phyloP scores from a whole-genome alignment of 2,113 vertebrate species.

The Tilapia sparmanii region DNA sequence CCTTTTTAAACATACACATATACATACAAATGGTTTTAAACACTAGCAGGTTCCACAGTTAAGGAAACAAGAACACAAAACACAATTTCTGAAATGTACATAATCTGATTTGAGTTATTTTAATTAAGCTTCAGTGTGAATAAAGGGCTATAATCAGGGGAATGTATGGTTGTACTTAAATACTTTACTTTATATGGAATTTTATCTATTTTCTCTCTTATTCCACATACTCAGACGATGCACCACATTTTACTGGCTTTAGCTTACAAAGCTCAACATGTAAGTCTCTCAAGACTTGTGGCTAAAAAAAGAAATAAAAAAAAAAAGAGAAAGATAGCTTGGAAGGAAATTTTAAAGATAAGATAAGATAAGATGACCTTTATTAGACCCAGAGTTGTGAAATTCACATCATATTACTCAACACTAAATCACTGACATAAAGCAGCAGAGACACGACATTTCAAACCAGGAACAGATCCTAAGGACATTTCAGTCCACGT shows the following conservation, averaged over 20 bases:
- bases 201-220: background rate
- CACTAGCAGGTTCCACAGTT: background rate
- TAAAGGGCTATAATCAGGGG: background rate
- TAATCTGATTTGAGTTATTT: background rate
- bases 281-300: background rate
- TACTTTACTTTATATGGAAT: background rate
- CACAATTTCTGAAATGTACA: background rate
- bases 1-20: background rate
- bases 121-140: background rate
- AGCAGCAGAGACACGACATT: background rate
- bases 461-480: background rate
- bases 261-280: background rate
- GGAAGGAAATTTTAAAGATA: background rate
- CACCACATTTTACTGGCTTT: background rate
- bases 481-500: background rate
- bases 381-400: background rate
- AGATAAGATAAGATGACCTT: background rate
- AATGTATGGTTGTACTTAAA: background rate
- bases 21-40: background rate
- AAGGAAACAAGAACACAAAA: rapidly evolving
- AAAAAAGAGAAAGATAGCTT: background rate
- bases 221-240: background rate
- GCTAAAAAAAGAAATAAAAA: background rate
- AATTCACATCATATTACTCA: background rate
- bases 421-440: background rate